A percentile compares a stretch with the other conserved stretches of the same genome.
Evolutionary conservation across 2,888 invertebrate species (phyloP).

Genomic region (Limnephilus lunatus): DNA sequence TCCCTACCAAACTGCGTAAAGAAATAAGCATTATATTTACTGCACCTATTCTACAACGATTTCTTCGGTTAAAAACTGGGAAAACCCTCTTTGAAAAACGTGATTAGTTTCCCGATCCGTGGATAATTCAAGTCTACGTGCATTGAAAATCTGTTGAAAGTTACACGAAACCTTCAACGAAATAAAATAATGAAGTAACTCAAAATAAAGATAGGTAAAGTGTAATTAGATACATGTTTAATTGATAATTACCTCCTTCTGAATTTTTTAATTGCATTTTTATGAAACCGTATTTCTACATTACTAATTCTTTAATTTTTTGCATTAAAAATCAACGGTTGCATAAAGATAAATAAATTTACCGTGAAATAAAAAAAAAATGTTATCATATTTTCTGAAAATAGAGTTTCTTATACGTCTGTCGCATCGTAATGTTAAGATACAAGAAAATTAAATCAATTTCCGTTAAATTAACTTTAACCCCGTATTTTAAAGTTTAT

Average conservation of each 20-base stretch:
- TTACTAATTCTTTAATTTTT: background rate
- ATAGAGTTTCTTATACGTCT: background rate
- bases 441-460: too few relatives aligned
- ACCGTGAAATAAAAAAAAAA: background rate
- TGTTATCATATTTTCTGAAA: background rate
- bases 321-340: background rate
- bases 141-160: slow-evolving; percentile 11
- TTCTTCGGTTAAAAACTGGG: background rate
- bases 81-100: slow-evolving; percentile 15
- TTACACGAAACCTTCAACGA: slow-evolving; percentile 6
- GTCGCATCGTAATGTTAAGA: too few relatives aligned
- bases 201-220: background rate
- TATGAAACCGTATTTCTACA: background rate
- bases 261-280: background rate
- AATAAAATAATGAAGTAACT: background rate
- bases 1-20: too few relatives aligned
- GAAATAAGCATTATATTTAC: too few relatives aligned
- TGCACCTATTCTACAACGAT: background rate
- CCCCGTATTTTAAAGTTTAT: too few relatives aligned
- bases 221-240: background rate
- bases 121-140: background rate
- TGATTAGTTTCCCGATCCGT: background rate
- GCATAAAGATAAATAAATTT: background rate
- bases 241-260: background rate
- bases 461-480: too few relatives aligned